phyloP scores from a whole-genome alignment of 2,888 invertebrate species.

The Noctua janthe region DNA sequence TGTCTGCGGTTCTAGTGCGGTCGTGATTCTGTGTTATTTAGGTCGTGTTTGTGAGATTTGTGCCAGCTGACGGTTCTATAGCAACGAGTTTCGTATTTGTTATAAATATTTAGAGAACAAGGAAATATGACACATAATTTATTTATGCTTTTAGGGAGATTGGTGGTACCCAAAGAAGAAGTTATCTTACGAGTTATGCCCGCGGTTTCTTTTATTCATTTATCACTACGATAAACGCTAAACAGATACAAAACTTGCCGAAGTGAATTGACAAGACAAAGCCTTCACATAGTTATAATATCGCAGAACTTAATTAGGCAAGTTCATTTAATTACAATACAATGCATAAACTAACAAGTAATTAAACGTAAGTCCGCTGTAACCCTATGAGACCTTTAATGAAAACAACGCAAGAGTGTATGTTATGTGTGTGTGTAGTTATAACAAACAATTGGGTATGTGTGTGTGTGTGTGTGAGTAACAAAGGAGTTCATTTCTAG shows the following conservation, averaged over 20 bases:
- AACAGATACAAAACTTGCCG: neutral
- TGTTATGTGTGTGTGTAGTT: conserved; percentile 10
- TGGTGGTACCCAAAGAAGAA: neutral
- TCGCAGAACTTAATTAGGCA: conserved; percentile 20
- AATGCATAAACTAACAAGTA: conserved; percentile 51
- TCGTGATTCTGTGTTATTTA: conserved; percentile 20
- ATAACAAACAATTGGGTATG: conserved; percentile 4
- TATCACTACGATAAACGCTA: neutral
- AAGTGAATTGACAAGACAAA: conserved; percentile 12
- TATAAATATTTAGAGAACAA: conserved; percentile 21
- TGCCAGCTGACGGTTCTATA: conserved; percentile 6
- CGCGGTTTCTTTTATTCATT: neutral
- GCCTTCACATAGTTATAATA: conserved; percentile 8
- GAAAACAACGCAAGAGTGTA: conserved; percentile 34
- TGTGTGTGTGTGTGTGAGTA: conserved; percentile 24
- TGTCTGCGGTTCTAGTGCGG: conserved; percentile 19
- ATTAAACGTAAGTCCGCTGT: conserved; percentile 47
- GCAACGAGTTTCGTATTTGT: neutral
- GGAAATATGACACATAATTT: conserved; percentile 1
- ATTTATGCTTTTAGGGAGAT: conserved; percentile 12
- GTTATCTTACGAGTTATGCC: neutral
- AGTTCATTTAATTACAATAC: conserved; percentile 49
- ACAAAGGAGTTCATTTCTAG: conserved; percentile 61
- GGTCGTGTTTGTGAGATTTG: conserved; percentile 15
- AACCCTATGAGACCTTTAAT: conserved; percentile 42